Evolutionary conservation across 2,888 invertebrate species (phyloP).

Genomic region (Folsomia manolachei): DNA sequence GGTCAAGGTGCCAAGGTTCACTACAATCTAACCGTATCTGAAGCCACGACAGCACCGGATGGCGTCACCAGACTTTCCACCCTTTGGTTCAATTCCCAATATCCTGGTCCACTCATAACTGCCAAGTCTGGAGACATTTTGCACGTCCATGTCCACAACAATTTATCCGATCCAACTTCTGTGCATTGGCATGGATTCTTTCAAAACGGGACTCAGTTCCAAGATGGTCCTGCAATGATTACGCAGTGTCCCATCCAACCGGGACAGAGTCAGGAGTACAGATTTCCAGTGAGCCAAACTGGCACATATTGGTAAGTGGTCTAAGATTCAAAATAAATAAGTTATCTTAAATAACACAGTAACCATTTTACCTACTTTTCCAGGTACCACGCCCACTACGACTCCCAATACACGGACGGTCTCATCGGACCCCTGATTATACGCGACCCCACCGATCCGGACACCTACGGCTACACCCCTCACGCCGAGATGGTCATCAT

Average conservation of each 20-base stretch:
- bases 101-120: constrained; percentile 23
- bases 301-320: constrained; percentile 43
- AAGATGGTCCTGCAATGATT: constrained; percentile 36
- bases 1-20: too few relatives aligned
- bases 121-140: constrained; percentile 7
- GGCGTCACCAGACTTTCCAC: constrained; percentile 20
- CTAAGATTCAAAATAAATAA: too few relatives aligned
- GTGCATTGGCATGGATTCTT: constrained; percentile 38
- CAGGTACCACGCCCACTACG: background rate
- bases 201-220: constrained; percentile 24
- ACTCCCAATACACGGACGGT: constrained; percentile 41
- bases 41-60: constrained; percentile 16
- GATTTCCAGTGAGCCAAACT: constrained; percentile 2
- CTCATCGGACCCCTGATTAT: constrained; percentile 37
- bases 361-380: too few relatives aligned
- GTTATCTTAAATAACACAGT: too few relatives aligned
- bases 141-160: constrained; percentile 16
- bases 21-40: background rate
- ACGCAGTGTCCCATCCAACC: constrained; percentile 35
- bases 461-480: constrained; percentile 30
- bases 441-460: constrained; percentile 8
- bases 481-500: constrained; percentile 33
- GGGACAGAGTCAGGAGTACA: constrained; percentile 26
- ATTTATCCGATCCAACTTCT: constrained; percentile 18
- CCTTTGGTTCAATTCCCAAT: constrained; percentile 26